Conservation (phyloP, 2,797 vertebrate species). For the Poliocrania exsul region DNA sequence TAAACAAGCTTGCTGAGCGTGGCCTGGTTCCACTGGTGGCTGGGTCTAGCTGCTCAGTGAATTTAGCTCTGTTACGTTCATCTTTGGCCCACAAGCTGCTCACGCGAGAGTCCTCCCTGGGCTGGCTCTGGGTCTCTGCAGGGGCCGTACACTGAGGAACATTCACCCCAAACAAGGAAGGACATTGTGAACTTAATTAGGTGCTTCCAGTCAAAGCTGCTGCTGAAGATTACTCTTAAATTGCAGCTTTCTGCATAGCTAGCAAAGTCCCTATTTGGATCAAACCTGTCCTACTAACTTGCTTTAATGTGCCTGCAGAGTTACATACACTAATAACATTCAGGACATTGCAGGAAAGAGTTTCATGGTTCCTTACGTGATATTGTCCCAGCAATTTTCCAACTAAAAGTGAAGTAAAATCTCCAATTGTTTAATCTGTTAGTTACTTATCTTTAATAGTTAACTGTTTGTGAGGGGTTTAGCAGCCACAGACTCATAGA, state of each 20-base stretch:
- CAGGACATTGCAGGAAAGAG: not conserved
- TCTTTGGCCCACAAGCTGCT: not conserved
- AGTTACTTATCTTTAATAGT: not conserved
- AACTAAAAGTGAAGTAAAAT: not conserved
- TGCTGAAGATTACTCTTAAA: not conserved
- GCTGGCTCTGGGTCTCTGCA: not conserved
- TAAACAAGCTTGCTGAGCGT: not conserved
- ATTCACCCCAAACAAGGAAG: constrained; percentile 10
- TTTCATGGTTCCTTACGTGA: not conserved
- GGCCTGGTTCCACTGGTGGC: not conserved
- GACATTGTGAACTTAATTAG: not conserved
- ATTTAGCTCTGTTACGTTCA: not conserved
- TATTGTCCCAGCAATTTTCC: not conserved
- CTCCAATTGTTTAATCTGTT: not conserved
- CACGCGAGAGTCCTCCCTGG: not conserved
- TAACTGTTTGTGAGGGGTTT: not conserved
- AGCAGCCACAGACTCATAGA: not conserved
- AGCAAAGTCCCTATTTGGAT: not conserved
- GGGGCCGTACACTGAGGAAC: not conserved
- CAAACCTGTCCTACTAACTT: fast-evolving
- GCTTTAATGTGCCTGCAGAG: not conserved
- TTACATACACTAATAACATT: not conserved
- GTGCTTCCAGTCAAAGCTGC: not conserved
- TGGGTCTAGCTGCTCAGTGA: not conserved
- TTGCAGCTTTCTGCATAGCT: not conserved